phyloP scores from a whole-genome alignment of 1,140 invertebrate species.

The Anastrepha obliqua region DNA sequence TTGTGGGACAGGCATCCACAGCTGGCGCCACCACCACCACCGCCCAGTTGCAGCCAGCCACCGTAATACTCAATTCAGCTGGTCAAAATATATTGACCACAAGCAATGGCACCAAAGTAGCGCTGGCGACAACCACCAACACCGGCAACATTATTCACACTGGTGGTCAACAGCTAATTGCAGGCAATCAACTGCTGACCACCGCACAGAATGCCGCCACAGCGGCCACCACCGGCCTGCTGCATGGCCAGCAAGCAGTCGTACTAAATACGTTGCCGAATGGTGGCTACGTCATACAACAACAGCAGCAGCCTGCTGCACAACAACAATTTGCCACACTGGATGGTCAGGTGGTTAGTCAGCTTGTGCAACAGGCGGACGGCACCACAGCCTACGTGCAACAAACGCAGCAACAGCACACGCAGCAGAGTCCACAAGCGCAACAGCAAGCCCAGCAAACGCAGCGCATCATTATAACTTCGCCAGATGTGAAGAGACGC shows the following conservation, averaged over 20 bases:
- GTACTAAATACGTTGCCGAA: constrained; percentile 88
- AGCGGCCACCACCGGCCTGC: constrained; percentile 74
- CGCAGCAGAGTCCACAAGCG: constrained; percentile 64
- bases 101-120: constrained; percentile 56
- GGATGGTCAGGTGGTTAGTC: constrained; percentile 82
- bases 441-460: constrained; percentile 66
- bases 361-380: constrained; percentile 76
- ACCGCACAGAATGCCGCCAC: constrained; percentile 66
- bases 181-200: constrained; percentile 69
- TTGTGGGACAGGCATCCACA: constrained; percentile 63
- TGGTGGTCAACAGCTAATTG: constrained; percentile 73
- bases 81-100: constrained; percentile 59
- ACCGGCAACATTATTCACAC: constrained; percentile 57
- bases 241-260: constrained; percentile 81
- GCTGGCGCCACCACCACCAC: constrained; percentile 44
- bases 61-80: constrained; percentile 66
- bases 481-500: constrained; percentile 84
- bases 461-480: constrained; percentile 76
- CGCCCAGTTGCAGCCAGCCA: constrained; percentile 57
- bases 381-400: constrained; percentile 75
- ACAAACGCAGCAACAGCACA: constrained; percentile 67
- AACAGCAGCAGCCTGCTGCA: constrained; percentile 76
- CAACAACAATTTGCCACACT: constrained; percentile 80
- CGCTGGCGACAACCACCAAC: constrained; percentile 61
- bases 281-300: constrained; percentile 87